A percentile compares a stretch with the other conserved stretches of the same genome.
Conservation (phyloP, 2,888 invertebrate species). For the Microplitis manilae region DNA sequence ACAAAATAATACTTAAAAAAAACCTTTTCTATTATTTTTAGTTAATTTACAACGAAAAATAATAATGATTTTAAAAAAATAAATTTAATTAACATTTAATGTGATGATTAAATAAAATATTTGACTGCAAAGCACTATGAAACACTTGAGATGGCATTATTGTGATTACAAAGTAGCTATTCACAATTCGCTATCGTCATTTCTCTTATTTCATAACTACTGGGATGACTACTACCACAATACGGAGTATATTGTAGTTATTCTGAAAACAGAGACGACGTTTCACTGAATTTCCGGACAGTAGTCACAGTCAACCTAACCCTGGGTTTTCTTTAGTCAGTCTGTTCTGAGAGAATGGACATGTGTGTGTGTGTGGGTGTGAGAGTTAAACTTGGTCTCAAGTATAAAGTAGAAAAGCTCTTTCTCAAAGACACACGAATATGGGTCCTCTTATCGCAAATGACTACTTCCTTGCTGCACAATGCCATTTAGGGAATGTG, state of each 20-base stretch:
- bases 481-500: constrained; percentile 63
- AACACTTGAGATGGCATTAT: constrained; percentile 65
- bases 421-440: constrained; percentile 54
- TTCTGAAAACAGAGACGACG: neutral
- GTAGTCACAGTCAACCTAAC: constrained; percentile 24
- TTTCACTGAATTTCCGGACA: neutral
- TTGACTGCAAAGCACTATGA: neutral
- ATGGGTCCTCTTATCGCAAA: constrained; percentile 68
- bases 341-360: constrained; percentile 1
- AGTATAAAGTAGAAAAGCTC: neutral
- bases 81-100: neutral
- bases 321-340: constrained; percentile 8
- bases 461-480: constrained; percentile 68
- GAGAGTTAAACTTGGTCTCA: neutral
- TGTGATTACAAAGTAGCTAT: constrained; percentile 64
- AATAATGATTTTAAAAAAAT: neutral
- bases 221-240: neutral
- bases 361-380: constrained; percentile 23
- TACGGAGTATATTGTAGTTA: neutral
- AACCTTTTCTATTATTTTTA: neutral
- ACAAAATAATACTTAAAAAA: neutral
- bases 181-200: constrained; percentile 55
- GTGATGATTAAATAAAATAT: neutral
- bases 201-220: too few relatives aligned
- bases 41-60: neutral